These are phyloP conservation scores for Crocodylus rhombifer DNA, from an alignment of 2,797 vertebrate species.

Conservation along the genomic window DNA sequence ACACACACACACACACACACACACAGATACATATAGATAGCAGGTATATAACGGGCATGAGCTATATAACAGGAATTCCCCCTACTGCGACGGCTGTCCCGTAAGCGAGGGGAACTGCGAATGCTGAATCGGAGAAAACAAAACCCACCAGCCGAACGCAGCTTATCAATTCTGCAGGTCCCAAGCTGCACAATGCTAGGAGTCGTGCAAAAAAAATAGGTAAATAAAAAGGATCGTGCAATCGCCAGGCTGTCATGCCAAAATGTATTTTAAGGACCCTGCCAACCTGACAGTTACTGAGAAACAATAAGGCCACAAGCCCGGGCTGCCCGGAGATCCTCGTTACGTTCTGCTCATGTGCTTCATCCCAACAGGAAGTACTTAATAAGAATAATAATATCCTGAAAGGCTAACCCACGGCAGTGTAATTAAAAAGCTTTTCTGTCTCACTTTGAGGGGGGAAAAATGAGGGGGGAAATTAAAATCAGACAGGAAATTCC, in stretches of 20 bases:
- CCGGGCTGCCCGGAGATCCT: slow-evolving; percentile 78
- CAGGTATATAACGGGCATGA: not conserved
- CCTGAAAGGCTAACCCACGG: slow-evolving; percentile 86
- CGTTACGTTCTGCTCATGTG: slow-evolving; percentile 79
- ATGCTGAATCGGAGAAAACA: not conserved
- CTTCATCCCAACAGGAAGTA: slow-evolving; percentile 90
- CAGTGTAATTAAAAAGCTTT: slow-evolving; percentile 89
- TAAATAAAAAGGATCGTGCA: slow-evolving; percentile 40
- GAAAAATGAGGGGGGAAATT: slow-evolving; percentile 76
- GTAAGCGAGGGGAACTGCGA: not conserved
- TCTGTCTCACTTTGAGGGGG: slow-evolving; percentile 80
- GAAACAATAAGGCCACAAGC: slow-evolving; percentile 81
- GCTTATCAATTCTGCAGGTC: slow-evolving; percentile 62
- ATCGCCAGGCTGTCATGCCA: slow-evolving; percentile 44
- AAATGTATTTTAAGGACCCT: slow-evolving; percentile 45
- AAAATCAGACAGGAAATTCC: slow-evolving; percentile 95
- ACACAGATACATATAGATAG: too few species aligned
- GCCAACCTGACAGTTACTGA: slow-evolving; percentile 72
- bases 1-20: too few species aligned
- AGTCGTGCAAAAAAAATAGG: not conserved
- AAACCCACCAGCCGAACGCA: slow-evolving; percentile 9
- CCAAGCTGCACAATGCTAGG: not conserved
- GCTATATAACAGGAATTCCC: not conserved
- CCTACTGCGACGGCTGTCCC: not conserved
- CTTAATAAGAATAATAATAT: slow-evolving; percentile 92